Conservation (phyloP, 2,888 invertebrate genomes). For the Acanthosepion pharaonis region DNA sequence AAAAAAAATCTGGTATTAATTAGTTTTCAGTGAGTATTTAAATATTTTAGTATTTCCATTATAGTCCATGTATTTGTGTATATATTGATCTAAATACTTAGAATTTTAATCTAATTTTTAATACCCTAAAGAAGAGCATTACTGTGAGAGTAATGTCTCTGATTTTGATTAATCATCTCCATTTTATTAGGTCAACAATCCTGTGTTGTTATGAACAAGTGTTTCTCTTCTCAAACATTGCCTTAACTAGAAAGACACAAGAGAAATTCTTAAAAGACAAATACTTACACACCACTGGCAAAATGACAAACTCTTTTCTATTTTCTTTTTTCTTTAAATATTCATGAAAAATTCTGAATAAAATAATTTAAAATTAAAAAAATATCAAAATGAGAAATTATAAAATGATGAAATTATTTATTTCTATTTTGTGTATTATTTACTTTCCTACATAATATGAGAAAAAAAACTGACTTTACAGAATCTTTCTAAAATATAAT, state of each 20-base stretch:
- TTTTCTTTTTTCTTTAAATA: not conserved
- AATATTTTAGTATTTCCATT: too few relatives aligned
- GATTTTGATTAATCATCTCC: not conserved
- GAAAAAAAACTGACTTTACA: not conserved
- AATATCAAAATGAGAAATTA: not conserved
- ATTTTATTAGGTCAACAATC: not conserved
- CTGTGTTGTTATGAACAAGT: not conserved
- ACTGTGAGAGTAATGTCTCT: not conserved
- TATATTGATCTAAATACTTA: too few relatives aligned
- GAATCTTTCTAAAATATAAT: conserved; percentile 8
- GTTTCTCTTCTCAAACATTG: not conserved
- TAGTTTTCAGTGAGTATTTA: too few relatives aligned
- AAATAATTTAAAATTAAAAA: not conserved
- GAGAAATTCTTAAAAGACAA: conserved; percentile 22
- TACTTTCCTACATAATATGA: not conserved
- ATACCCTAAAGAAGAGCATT: too few relatives aligned
- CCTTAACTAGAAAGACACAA: not conserved
- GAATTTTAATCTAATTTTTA: too few relatives aligned
- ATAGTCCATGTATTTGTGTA: too few relatives aligned
- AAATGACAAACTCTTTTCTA: not conserved
- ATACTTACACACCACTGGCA: conserved; percentile 20
- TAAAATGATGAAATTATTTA: not conserved
- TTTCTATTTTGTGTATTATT: not conserved
- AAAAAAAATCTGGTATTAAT: too few relatives aligned
- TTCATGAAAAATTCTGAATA: not conserved